Evolutionary conservation across 2,888 invertebrate genomes (phyloP).

Genomic region (Catocala nupta): DNA sequence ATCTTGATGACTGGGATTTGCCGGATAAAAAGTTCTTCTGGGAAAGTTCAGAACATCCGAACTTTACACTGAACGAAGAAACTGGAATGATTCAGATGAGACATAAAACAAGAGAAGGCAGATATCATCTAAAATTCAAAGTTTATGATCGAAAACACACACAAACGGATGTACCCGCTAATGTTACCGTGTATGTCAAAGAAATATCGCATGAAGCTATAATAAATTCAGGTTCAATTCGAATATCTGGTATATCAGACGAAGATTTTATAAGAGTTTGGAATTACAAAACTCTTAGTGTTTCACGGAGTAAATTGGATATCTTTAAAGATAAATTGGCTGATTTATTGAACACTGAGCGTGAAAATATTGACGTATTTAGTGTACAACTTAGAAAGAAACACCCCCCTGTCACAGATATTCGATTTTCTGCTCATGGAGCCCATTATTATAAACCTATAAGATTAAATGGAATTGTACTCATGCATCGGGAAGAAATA

Average conservation of each 20-base stretch:
- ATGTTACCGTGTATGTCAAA: constrained; percentile 97
- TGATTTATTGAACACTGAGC: constrained; percentile 93
- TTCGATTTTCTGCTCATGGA: constrained; percentile 97
- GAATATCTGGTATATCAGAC: constrained; percentile 97
- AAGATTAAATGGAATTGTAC: constrained; percentile 96
- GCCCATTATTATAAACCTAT: constrained; percentile 98
- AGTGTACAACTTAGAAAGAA: constrained; percentile 96
- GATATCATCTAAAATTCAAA: constrained; percentile 93
- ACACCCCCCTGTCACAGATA: constrained; percentile 96
- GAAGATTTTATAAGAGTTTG: constrained; percentile 98
- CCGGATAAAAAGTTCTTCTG: constrained; percentile 99
- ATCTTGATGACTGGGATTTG: constrained; percentile 99
- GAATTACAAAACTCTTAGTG: constrained; percentile 95
- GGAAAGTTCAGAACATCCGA: constrained; percentile 95
- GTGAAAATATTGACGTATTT: constrained; percentile 97
- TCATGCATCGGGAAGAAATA: constrained; percentile 97
- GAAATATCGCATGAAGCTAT: constrained; percentile 98
- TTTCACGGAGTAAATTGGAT: constrained; percentile 95
- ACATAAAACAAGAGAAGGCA: constrained; percentile 96
- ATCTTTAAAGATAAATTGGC: constrained; percentile 96
- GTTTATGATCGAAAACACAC: constrained; percentile 98
- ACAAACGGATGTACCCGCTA: constrained; percentile 98
- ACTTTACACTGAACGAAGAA: constrained; percentile 95
- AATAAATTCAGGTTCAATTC: constrained; percentile 97
- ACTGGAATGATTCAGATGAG: constrained; percentile 98